phyloP scores from a whole-genome alignment of 2,888 invertebrate genomes.

The Campopleginae sp. region DNA sequence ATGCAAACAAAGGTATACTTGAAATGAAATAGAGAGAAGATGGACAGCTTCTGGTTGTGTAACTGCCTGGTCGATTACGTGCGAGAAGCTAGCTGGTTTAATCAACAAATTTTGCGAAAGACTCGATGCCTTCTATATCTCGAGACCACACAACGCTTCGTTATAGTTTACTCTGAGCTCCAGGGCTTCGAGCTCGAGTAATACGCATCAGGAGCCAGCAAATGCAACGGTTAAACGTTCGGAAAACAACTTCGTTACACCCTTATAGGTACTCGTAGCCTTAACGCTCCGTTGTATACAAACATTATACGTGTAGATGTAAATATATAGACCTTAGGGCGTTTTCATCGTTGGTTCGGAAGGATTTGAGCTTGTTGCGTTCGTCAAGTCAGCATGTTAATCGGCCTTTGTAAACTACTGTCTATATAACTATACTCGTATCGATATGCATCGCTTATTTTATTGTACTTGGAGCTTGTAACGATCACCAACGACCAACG shows the following conservation, averaged over 20 bases:
- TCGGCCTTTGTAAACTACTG: slow-evolving; percentile 2
- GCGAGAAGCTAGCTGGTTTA: slow-evolving; percentile 66
- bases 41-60: slow-evolving; percentile 1
- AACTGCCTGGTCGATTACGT: slow-evolving; percentile 42
- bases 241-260: slow-evolving; percentile 74
- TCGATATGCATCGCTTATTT: slow-evolving; percentile 6
- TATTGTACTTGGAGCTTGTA: background rate
- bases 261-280: slow-evolving; percentile 55
- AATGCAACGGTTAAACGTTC: slow-evolving; percentile 73
- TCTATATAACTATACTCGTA: background rate
- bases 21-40: background rate
- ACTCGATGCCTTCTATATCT: slow-evolving; percentile 40
- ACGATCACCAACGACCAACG: background rate
- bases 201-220: slow-evolving; percentile 53
- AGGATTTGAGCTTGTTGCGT: slow-evolving; percentile 45
- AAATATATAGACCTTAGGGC: slow-evolving; percentile 18
- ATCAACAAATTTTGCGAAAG: slow-evolving; percentile 69
- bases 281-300: slow-evolving; percentile 21
- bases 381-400: slow-evolving; percentile 9
- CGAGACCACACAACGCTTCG: slow-evolving; percentile 27
- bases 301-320: slow-evolving; percentile 19
- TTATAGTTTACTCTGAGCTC: slow-evolving; percentile 24
- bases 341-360: background rate
- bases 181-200: slow-evolving; percentile 31
- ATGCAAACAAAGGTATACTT: background rate